Evolutionary conservation across 2,888 invertebrate genomes (phyloP).

Genomic region (Vanessa cardui): DNA sequence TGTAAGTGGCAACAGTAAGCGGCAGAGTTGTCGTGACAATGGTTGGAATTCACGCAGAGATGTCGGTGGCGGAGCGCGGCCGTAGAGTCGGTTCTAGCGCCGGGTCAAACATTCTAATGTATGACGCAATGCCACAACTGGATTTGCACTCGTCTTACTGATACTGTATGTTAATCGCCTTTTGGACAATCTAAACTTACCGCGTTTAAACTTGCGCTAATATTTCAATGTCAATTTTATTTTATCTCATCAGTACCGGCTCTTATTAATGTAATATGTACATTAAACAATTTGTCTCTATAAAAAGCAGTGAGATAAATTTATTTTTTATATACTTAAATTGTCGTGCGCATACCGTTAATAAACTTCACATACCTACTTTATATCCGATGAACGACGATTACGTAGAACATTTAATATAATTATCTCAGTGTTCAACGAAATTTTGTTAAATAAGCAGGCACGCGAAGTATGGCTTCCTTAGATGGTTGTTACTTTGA

Average conservation of each 20-base stretch:
- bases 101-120: constrained; percentile 79
- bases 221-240: constrained; percentile 9
- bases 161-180: constrained; percentile 54
- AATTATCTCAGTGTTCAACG: constrained; percentile 12
- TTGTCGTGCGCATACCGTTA: neutral
- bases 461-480: neutral
- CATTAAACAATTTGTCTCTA: neutral
- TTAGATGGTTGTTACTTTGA: constrained; percentile 12
- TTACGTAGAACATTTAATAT: constrained; percentile 14
- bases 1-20: constrained; percentile 41
- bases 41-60: constrained; percentile 63
- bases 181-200: constrained; percentile 37
- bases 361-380: neutral
- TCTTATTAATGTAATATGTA: neutral
- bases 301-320: neutral
- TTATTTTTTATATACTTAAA: neutral
- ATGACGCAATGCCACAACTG: constrained; percentile 74
- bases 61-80: constrained; percentile 52
- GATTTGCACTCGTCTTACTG: constrained; percentile 74
- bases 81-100: constrained; percentile 49
- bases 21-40: constrained; percentile 65
- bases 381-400: neutral
- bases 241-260: neutral
- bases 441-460: constrained; percentile 17
- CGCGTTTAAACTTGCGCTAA: constrained; percentile 8